phyloP scores from a whole-genome alignment of 2,797 vertebrate genomes.

The Eremophila alpestris region DNA sequence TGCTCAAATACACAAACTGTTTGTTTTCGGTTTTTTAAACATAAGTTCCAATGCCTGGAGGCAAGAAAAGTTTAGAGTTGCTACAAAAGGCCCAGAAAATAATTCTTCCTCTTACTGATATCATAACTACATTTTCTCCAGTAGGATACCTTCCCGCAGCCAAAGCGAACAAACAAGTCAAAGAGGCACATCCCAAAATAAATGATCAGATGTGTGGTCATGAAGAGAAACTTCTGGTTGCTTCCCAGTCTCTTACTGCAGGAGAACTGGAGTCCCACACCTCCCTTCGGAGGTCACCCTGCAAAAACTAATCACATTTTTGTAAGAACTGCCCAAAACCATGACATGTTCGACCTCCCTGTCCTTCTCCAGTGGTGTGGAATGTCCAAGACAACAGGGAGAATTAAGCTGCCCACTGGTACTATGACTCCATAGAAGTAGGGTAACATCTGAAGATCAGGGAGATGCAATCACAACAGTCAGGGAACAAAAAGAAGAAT shows the following conservation, averaged over 20 bases:
- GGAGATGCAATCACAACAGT: background rate
- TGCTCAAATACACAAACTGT: background rate
- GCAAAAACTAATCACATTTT: background rate
- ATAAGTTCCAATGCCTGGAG: background rate
- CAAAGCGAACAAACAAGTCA: background rate
- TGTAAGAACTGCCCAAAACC: background rate
- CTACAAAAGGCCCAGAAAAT: background rate
- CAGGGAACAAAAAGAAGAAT: background rate
- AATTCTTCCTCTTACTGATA: background rate
- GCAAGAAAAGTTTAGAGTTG: background rate
- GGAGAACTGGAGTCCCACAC: background rate
- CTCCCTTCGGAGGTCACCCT: background rate
- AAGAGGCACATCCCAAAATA: background rate
- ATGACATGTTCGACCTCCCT: fast-evolving
- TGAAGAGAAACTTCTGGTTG: background rate
- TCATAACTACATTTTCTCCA: background rate
- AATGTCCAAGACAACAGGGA: background rate
- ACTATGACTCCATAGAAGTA: background rate
- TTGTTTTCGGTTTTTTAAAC: background rate
- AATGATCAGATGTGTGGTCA: background rate
- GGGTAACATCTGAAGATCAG: background rate
- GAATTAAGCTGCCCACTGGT: background rate
- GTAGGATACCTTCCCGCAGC: background rate
- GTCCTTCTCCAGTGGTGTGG: background rate
- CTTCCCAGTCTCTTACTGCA: background rate